These are phyloP conservation scores for Willisornis vidua DNA, from an alignment of 2,113 vertebrate genomes.

Conservation along the genomic window DNA sequence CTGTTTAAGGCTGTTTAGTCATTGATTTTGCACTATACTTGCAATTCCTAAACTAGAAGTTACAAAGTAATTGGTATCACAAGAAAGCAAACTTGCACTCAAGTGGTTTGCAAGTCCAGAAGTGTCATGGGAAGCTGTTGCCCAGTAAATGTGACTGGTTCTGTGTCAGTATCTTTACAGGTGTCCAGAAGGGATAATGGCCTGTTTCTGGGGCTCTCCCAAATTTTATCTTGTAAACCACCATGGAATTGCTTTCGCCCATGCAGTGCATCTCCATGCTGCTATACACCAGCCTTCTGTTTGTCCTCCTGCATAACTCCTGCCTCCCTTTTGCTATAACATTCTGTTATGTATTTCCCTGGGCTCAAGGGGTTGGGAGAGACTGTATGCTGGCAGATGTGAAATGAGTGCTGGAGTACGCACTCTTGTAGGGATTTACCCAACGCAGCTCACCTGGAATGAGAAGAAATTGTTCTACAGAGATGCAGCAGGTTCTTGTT, in stretches of 20 bases:
- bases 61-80: background rate
- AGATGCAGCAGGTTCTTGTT: background rate
- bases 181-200: background rate
- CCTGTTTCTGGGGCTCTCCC: background rate
- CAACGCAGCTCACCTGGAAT: background rate
- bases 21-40: background rate
- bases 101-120: background rate
- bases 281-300: background rate
- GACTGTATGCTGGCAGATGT: background rate
- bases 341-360: background rate
- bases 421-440: background rate
- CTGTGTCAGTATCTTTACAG: background rate
- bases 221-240: background rate
- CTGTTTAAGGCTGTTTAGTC: background rate
- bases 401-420: background rate
- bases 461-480: accelerated
- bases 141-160: background rate
- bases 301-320: background rate
- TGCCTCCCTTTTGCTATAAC: background rate
- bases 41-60: background rate
- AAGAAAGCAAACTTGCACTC: background rate
- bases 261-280: background rate
- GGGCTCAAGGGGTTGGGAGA: background rate
- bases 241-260: accelerated
- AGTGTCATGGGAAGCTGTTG: background rate